phyloP scores from a whole-genome alignment of 2,797 vertebrate species.

The Eulemur rubriventer region DNA sequence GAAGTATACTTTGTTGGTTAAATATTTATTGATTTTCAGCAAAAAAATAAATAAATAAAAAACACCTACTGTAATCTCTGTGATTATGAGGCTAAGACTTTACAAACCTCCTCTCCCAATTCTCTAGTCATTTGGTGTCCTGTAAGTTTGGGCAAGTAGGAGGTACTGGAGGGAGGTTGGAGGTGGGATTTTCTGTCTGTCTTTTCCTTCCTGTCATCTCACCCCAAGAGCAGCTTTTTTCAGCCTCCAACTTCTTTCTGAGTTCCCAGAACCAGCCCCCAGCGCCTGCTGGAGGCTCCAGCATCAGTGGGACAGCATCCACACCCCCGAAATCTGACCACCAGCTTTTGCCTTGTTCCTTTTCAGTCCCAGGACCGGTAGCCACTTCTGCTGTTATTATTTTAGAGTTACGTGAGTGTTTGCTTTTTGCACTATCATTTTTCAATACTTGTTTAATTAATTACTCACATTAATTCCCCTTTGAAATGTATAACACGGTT shows the following conservation, averaged over 20 bases:
- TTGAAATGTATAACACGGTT: not conserved
- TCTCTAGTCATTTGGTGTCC: not conserved
- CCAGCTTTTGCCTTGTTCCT: not conserved
- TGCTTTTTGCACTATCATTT: not conserved
- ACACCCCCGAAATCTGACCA: not conserved
- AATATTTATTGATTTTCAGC: not conserved
- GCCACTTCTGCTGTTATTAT: not conserved
- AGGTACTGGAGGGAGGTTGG: not conserved
- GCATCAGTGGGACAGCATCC: not conserved
- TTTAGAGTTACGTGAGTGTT: not conserved
- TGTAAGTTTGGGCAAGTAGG: not conserved
- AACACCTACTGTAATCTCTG: not conserved
- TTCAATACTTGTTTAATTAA: not conserved
- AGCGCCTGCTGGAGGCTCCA: rapidly evolving
- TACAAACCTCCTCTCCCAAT: not conserved
- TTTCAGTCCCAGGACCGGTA: too few relatives aligned
- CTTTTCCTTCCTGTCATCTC: not conserved
- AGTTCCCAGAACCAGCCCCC: not conserved
- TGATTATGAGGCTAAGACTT: not conserved
- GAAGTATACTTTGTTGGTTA: not conserved
- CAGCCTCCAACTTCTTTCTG: not conserved
- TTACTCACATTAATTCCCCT: not conserved
- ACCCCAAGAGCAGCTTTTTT: not conserved
- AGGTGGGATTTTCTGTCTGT: not conserved
- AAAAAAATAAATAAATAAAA: not conserved